Conservation (phyloP, 2,797 vertebrate genomes). For the Euphonia xanthogaster region DNA sequence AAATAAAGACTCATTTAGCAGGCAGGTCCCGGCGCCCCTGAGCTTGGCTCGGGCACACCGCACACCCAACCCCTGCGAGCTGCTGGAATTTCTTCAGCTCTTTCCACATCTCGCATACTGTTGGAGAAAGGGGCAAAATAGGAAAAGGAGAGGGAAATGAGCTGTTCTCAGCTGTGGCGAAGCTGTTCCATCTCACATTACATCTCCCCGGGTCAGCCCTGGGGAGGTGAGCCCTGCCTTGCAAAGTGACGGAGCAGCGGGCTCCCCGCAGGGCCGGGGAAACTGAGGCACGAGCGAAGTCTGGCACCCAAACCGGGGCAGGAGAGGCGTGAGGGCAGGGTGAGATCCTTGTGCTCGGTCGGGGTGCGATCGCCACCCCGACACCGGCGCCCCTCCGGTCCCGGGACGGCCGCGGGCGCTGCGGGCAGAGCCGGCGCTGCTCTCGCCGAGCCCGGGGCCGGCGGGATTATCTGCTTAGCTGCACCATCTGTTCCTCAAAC, state of each 20-base stretch:
- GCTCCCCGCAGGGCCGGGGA: neutral
- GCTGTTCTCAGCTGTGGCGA: neutral
- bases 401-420: neutral
- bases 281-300: neutral
- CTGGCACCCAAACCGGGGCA: neutral
- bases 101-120: neutral
- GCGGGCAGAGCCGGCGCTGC: neutral
- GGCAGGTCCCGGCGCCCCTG: neutral
- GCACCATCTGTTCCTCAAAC: constrained; percentile 68
- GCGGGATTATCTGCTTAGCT: constrained; percentile 58
- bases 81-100: neutral
- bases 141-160: neutral
- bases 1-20: neutral
- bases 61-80: rapidly evolving
- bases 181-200: rapidly evolving
- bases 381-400: neutral
- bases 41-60: rapidly evolving
- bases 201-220: neutral
- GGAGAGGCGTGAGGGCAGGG: neutral
- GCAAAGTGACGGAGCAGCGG: neutral
- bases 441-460: neutral
- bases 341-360: neutral
- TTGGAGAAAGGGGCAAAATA: neutral
- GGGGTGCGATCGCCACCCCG: neutral
- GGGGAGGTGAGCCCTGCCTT: neutral